A percentile compares a stretch with the other conserved stretches of the same genome.
Conservation (phyloP, 2,888 invertebrate species). For the Embidobia sp. region DNA sequence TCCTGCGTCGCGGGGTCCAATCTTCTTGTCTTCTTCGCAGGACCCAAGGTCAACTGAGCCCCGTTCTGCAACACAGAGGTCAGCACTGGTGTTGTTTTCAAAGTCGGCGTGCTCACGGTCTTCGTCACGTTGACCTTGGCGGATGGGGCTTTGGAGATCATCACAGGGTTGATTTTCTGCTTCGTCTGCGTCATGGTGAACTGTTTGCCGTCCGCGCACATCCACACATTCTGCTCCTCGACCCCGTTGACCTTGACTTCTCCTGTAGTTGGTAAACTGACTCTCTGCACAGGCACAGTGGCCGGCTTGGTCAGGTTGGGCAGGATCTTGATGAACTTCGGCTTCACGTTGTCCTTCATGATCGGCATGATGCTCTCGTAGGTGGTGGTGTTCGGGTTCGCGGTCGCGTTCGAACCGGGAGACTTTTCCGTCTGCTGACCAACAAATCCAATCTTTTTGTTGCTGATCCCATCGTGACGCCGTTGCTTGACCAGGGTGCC, state of each 20-base stretch:
- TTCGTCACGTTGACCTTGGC: too few relatives aligned
- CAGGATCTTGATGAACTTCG: slow-evolving; percentile 47
- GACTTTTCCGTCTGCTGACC: slow-evolving; percentile 65
- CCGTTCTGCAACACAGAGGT: too few relatives aligned
- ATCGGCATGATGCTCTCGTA: slow-evolving; percentile 53
- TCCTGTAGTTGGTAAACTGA: too few relatives aligned
- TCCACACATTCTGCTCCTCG: not conserved
- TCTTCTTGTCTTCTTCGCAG: too few relatives aligned
- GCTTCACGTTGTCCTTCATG: slow-evolving; percentile 22
- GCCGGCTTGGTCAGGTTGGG: slow-evolving; percentile 6
- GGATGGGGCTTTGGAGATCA: too few relatives aligned
- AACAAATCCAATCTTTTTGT: too few relatives aligned
- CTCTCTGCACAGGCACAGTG: not conserved
- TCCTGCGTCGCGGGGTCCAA: not conserved
- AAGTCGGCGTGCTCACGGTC: too few relatives aligned
- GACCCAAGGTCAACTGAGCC: too few relatives aligned
- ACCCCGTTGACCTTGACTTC: not conserved
- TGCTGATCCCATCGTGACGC: too few relatives aligned
- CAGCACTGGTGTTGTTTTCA: too few relatives aligned
- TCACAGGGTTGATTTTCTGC: too few relatives aligned
- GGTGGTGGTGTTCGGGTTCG: slow-evolving; percentile 1
- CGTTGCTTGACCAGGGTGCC: too few relatives aligned
- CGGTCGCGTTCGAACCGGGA: not conserved
- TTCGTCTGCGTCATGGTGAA: not conserved
- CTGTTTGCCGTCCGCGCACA: not conserved